phyloP scores from a whole-genome alignment of 2,113 vertebrate species.

The Bubo bubo region DNA sequence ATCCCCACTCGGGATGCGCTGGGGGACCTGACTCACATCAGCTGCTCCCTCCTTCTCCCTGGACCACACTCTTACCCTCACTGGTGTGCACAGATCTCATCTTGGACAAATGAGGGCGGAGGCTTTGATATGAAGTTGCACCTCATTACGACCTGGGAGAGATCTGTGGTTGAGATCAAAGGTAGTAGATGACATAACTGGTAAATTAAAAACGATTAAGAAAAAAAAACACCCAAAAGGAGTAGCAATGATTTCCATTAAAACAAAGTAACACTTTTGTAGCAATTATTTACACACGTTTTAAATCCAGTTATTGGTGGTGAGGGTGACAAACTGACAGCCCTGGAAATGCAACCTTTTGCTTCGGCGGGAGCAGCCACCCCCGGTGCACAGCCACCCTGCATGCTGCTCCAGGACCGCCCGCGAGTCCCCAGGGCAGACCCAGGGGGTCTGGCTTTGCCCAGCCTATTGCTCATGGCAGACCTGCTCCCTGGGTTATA shows the following conservation, averaged over 20 bases:
- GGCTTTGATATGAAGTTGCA: background rate
- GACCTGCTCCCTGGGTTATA: background rate
- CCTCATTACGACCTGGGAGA: background rate
- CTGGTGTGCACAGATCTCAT: background rate
- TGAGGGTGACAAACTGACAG: background rate
- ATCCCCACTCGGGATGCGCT: accelerated
- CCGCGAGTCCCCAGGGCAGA: background rate
- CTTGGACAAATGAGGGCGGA: background rate
- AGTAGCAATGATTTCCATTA: background rate
- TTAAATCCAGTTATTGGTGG: background rate
- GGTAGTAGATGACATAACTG: background rate
- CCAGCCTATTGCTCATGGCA: too few relatives aligned
- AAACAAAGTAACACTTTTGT: background rate
- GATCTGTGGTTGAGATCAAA: background rate
- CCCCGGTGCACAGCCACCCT: too few relatives aligned
- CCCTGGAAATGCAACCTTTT: background rate
- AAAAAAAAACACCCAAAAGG: background rate
- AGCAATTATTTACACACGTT: background rate
- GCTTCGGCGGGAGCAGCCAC: accelerated
- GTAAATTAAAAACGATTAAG: background rate
- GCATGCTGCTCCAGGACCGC: background rate
- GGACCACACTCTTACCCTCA: background rate
- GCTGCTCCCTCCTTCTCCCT: background rate
- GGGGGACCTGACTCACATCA: background rate
- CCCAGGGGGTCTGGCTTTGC: background rate